phyloP scores from a whole-genome alignment of 2,113 vertebrate genomes.

The Oryzias melastigma region DNA sequence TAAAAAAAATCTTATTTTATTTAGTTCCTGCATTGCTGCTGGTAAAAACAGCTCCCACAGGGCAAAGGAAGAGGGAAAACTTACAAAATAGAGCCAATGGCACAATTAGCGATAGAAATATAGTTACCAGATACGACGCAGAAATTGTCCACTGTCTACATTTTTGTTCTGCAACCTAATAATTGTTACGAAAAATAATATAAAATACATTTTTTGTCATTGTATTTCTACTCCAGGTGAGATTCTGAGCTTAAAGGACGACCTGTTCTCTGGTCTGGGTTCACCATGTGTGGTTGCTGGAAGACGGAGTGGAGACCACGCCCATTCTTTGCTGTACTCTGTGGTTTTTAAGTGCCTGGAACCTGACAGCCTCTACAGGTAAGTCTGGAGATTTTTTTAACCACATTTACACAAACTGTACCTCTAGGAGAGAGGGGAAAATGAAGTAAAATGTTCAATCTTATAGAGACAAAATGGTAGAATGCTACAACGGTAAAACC shows the following conservation, averaged over 20 bases:
- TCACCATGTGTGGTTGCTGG: slow-evolving; percentile 94
- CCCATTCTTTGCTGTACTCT: slow-evolving; percentile 87
- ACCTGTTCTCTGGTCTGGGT: slow-evolving; percentile 92
- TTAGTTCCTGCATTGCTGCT: slow-evolving; percentile 27
- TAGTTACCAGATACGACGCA: slow-evolving; percentile 19
- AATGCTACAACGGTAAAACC: too few relatives aligned
- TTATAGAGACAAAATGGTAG: too few relatives aligned
- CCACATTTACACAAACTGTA: background rate
- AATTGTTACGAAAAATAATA: too few relatives aligned
- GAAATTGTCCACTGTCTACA: slow-evolving; percentile 39
- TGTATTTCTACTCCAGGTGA: slow-evolving; percentile 81
- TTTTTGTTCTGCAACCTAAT: slow-evolving; percentile 5
- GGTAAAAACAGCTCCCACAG: slow-evolving; percentile 37
- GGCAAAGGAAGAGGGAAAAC: slow-evolving; percentile 36
- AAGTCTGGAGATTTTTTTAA: slow-evolving; percentile 59
- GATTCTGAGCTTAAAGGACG: slow-evolving; percentile 93
- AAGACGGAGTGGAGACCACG: slow-evolving; percentile 82
- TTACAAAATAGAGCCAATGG: slow-evolving; percentile 34
- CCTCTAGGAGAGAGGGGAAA: background rate
- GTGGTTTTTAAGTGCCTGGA: slow-evolving; percentile 99
- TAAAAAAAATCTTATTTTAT: slow-evolving; percentile 51
- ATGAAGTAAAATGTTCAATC: background rate
- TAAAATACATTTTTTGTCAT: background rate
- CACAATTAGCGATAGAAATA: slow-evolving; percentile 30
- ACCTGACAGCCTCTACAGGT: slow-evolving; percentile 98